Percentiles rank a stretch among this genome's conserved stretches.
These are phyloP conservation scores for Drosophila auraria DNA, from an alignment of 1,140 invertebrate species.

Conservation along the genomic window DNA sequence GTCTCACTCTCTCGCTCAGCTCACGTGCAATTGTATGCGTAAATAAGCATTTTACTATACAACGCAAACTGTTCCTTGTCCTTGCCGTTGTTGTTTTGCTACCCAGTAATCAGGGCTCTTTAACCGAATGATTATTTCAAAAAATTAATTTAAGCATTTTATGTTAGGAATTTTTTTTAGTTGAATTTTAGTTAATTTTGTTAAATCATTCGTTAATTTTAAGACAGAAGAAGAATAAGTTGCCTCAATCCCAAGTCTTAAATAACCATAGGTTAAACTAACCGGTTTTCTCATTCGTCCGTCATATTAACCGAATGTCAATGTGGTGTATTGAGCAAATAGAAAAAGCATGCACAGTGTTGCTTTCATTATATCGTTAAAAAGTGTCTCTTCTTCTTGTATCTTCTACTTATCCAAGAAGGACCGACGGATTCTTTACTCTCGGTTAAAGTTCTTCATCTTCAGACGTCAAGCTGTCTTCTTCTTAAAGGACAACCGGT, in stretches of 20 bases:
- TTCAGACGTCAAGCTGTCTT: no score
- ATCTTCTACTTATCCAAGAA: no score
- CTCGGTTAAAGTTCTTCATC: no score
- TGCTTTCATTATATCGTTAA: neutral
- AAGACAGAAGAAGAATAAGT: no score
- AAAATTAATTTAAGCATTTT: neutral
- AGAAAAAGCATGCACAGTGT: no score
- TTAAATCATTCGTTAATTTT: no score
- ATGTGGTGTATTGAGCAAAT: no score
- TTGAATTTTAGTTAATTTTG: no score
- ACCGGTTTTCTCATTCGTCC: neutral
- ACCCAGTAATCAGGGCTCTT: neutral
- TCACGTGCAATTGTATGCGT: constrained; percentile 74
- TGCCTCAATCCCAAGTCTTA: neutral
- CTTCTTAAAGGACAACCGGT: neutral
- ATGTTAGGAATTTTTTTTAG: no score
- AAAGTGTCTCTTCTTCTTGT: no score
- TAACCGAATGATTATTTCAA: neutral
- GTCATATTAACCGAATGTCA: neutral
- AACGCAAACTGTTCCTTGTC: constrained; percentile 61
- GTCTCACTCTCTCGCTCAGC: constrained; percentile 4
- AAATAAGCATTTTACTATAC: constrained; percentile 78
- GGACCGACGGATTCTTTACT: no score
- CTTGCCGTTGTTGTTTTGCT: constrained; percentile 28
- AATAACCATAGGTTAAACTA: neutral